Base-by-base conservation (phyloP, 2,888 invertebrate species). In the Teleogryllus oceanicus region DNA sequence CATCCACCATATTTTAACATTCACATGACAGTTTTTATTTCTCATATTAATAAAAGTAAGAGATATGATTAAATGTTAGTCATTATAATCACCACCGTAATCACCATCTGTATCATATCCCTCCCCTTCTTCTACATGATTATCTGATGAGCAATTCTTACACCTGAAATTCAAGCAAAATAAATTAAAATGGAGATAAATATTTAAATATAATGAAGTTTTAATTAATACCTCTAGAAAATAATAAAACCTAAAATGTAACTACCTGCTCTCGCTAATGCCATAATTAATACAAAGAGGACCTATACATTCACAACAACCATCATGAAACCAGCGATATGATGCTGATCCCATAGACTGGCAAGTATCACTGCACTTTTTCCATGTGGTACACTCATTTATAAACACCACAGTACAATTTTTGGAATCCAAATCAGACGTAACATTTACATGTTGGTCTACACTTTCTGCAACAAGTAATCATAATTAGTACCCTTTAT, bases 401-500 rank as follows among this genome's bases (percentile, higher is more conserved):
- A 96, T 92, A 88, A 94, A 97, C 1, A 95, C 94, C 11, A 97
- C 96, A 0, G 96, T 96, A 87, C 97, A 97, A 88, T 97, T 97
- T 13, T 94, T 89, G 2, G 93, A 94, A 49, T 86, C 84, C 11
- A 85, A 83, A 76, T 87, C 86, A 16, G 16, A 24, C 18, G 62
- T 13, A 62, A 62, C 13, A 18, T 13, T 62, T 16, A 62, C 62
- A 62, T 62, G 13, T 62, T 62, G 62, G 13, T 62, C 62, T 18
- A 62, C 62, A 62, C 62, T 62, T 16, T 62, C 62, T 62, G 62
- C 62, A 62, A 18, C 16, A 62, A 62, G 18, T 62, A 62, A 62
- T 62, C 4, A 16, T 18, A 62, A 62, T 18, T 18, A 62, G 10
- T 62, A 37, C 4, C 24, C 24, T 37, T 5, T 62, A 16, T 4